Conservation (phyloP, 2,113 vertebrate genomes). For the Syrmaticus mikado region DNA sequence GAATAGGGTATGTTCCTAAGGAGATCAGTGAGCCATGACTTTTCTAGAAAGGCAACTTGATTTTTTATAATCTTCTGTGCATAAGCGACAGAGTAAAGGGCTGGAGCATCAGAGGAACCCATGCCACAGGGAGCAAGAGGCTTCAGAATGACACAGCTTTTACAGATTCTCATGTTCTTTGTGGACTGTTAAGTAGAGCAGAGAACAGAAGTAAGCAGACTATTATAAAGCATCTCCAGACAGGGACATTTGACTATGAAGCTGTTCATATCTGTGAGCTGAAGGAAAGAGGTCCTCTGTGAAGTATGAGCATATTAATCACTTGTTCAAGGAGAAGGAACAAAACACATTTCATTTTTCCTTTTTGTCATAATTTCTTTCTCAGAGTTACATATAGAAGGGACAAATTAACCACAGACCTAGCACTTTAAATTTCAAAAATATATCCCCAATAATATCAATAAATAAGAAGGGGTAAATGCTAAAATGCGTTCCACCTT, state of each 20-base stretch:
- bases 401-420: background rate
- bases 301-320: background rate
- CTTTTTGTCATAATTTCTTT: background rate
- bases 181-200: background rate
- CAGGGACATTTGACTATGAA: background rate
- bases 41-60: slow-evolving; percentile 13
- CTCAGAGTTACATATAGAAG: background rate
- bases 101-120: background rate
- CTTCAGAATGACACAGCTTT: slow-evolving; percentile 14
- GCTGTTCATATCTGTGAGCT: background rate
- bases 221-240: background rate
- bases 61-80: slow-evolving; percentile 11
- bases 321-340: background rate
- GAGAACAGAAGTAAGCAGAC: background rate
- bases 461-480: background rate
- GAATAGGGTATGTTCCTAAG: slow-evolving; percentile 31
- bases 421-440: background rate
- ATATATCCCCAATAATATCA: rapidly evolving
- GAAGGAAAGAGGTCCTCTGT: background rate
- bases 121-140: rapidly evolving
- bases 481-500: background rate
- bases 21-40: slow-evolving; percentile 29
- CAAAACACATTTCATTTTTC: background rate
- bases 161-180: background rate
- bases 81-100: background rate